Percentiles rank a stretch among this genome's conserved stretches.
Evolutionary conservation across 2,888 invertebrate species (phyloP).

Genomic region (Deroplatys truncata): DNA sequence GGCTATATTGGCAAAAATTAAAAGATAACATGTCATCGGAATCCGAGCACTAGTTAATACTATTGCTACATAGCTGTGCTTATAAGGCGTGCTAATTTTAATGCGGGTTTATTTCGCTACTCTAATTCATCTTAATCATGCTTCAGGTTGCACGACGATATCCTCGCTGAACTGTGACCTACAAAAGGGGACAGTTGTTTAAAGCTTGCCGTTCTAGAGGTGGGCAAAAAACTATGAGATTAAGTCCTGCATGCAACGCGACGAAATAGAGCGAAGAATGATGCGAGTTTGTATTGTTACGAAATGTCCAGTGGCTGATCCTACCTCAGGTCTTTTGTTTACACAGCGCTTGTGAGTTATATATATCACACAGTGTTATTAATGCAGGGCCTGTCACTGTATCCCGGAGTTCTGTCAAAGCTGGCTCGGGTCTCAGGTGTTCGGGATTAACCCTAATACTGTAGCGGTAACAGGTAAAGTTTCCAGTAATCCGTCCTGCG

Average conservation of each 20-base stretch:
- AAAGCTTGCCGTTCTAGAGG: no score
- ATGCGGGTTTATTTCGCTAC: no score
- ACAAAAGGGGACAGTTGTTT: no score
- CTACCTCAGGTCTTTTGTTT: neutral
- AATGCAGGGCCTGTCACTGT: neutral
- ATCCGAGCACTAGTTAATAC: no score
- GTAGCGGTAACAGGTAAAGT: neutral
- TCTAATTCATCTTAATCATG: no score
- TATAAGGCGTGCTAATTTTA: no score
- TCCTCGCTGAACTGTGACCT: no score
- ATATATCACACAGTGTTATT: neutral
- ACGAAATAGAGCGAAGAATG: neutral
- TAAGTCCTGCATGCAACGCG: neutral
- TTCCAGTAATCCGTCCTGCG: neutral
- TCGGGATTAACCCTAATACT: neutral
- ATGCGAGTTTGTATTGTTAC: neutral
- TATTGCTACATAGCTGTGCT: no score
- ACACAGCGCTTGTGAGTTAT: neutral
- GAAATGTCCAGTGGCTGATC: no score
- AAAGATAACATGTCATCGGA: no score
- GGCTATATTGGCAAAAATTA: no score
- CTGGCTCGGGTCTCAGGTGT: neutral
- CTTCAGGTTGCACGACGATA: no score
- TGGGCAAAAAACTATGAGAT: neutral
- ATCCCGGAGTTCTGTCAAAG: neutral